Evolutionary conservation across 2,888 invertebrate species (phyloP).

Genomic region (Nymphalis urticae): DNA sequence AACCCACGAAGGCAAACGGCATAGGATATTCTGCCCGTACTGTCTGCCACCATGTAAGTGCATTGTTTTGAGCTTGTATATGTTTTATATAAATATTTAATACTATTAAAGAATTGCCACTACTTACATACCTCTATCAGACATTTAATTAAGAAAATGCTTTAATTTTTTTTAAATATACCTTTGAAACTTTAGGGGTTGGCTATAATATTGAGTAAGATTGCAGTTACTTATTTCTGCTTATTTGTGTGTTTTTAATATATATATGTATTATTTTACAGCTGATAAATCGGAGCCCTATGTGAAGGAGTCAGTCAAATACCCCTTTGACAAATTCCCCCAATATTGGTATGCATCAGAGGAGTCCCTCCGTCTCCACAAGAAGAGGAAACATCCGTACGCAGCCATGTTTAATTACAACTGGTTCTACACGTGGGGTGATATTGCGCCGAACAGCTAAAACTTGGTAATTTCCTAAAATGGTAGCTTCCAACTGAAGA

Average conservation of each 20-base stretch:
- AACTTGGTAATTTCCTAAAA: conserved; percentile 12
- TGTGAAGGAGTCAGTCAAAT: conserved; percentile 64
- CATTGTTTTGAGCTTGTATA: background rate
- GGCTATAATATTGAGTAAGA: too few relatives aligned
- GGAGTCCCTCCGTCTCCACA: conserved; percentile 68
- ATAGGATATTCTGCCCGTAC: conserved; percentile 69
- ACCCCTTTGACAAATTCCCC: conserved; percentile 65
- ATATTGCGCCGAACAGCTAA: conserved; percentile 65
- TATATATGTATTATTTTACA: conserved; percentile 38
- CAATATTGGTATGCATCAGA: conserved; percentile 76
- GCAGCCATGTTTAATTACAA: conserved; percentile 66
- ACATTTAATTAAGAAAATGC: too few relatives aligned
- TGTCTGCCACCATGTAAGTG: conserved; percentile 65
- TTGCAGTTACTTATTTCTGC: too few relatives aligned
- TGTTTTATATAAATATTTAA: too few relatives aligned
- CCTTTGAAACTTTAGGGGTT: too few relatives aligned
- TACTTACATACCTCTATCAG: too few relatives aligned
- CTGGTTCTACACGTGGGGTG: conserved; percentile 68
- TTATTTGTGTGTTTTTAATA: too few relatives aligned
- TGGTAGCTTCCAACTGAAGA: background rate
- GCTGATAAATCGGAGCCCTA: conserved; percentile 61
- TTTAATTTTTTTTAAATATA: too few relatives aligned
- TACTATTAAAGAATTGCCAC: too few relatives aligned
- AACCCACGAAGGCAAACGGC: conserved; percentile 57
- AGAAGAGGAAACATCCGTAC: conserved; percentile 74